These are phyloP conservation scores for Intellagama lesueurii DNA, from an alignment of 2,797 vertebrate genomes.

Conservation along the genomic window DNA sequence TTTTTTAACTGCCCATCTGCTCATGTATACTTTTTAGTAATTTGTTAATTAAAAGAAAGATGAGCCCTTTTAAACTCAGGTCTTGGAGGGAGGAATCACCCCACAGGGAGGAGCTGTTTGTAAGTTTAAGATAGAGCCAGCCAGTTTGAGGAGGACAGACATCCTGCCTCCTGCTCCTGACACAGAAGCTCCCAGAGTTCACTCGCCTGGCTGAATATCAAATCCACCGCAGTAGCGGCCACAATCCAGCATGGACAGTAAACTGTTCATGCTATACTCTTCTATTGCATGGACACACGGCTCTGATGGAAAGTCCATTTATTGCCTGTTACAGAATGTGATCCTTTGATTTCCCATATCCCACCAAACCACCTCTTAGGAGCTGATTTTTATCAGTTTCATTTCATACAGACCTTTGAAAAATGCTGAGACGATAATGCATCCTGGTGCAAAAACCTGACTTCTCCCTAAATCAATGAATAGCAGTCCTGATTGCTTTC, in stretches of 20 bases:
- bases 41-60: not conserved
- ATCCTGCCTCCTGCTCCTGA: not conserved
- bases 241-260: not conserved
- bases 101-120: not conserved
- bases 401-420: constrained; percentile 59
- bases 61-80: not conserved
- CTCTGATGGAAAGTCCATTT: constrained; percentile 47
- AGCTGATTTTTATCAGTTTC: constrained; percentile 70
- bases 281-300: not conserved
- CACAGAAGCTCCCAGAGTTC: not conserved
- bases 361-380: constrained; percentile 37
- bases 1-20: not conserved
- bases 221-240: not conserved
- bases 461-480: constrained; percentile 59
- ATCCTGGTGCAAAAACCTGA: constrained; percentile 49
- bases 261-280: not conserved
- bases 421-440: constrained; percentile 53
- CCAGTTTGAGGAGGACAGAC: not conserved
- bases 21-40: not conserved
- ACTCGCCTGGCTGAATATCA: not conserved
- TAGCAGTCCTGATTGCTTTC: constrained; percentile 37
- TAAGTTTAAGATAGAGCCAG: not conserved
- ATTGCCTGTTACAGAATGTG: constrained; percentile 35
- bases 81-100: not conserved
- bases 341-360: constrained; percentile 36